These are phyloP conservation scores for Ips typographus DNA, from an alignment of 1,140 invertebrate genomes.

Conservation along the genomic window DNA sequence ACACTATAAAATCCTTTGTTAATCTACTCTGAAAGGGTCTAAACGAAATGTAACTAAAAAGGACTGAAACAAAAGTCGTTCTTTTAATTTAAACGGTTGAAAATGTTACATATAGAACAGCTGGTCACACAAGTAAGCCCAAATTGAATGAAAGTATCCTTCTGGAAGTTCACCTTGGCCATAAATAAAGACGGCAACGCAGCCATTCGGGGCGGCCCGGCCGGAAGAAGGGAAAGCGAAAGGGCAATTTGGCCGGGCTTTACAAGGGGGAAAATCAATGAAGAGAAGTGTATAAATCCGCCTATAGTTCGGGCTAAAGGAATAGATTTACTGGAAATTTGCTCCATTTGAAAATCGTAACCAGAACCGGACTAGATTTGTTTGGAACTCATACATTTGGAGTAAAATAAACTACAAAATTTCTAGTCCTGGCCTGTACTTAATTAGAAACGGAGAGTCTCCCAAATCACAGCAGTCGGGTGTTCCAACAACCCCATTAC, in stretches of 20 bases:
- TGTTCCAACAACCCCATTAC: conserved; percentile 26
- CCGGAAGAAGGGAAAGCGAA: conserved; percentile 18
- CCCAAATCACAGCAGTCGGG: conserved; percentile 12
- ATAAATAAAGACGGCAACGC: conserved; percentile 25
- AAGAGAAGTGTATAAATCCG: conserved; percentile 27
- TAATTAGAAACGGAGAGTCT: conserved; percentile 16
- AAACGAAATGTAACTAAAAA: no score
- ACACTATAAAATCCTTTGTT: no score
- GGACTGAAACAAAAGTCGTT: no score
- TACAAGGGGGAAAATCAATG: conserved; percentile 29
- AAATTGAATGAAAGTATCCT: conserved; percentile 29
- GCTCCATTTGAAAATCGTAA: conserved; percentile 3
- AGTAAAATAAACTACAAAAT: neutral
- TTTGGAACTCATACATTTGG: neutral
- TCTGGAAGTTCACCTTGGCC: conserved; percentile 28
- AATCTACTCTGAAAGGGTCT: no score
- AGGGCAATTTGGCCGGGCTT: conserved; percentile 27
- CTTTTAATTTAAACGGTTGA: no score
- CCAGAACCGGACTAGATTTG: conserved; percentile 10
- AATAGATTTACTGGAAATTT: conserved; percentile 30
- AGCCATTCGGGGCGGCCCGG: conserved; percentile 10
- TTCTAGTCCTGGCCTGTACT: conserved; percentile 7
- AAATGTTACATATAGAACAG: neutral
- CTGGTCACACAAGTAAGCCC: conserved; percentile 24
- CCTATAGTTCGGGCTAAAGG: neutral